Evolutionary conservation across 2,888 invertebrate species (phyloP), one percentile per base, ranked within the genome.

Genomic region (Drosophila differens): DNA sequence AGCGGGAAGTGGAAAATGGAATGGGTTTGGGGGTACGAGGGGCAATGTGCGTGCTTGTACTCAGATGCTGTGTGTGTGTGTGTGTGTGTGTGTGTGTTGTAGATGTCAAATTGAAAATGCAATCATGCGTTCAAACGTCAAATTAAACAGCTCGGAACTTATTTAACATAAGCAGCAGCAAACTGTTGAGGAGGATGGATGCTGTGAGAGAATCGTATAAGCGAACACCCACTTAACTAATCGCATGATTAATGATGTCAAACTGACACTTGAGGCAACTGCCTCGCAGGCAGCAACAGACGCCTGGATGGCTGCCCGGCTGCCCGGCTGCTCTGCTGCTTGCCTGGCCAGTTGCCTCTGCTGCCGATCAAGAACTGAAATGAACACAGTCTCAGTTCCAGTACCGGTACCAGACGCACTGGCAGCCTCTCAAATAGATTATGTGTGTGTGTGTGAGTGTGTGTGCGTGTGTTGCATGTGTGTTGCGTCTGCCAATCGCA

Each of bases 221-320:
- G 63, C 84, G 79, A 91, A 90, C 91, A 82, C 85, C 90, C 91
- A 91, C 89, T 91, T 90, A 91, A 92, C 91, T 91, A 91, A 92
- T 91, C 91, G 91, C 91, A 91, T 91, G 91, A 91, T 91, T 91
- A 92, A 92, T 91, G 91, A 92, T 90, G 90, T 87, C 89, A 89
- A 90, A 89, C 85, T 85, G 88, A 88, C 88, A 89, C 87, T 84
- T 79, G 74, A 77, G 79, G 86, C 79, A 73, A 65, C 75, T 52
- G 70, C 57, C 61, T 53, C 32, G 59, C 35, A 41, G 53, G 65
- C 76, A 60, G 70, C 62, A 57, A 35, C 73, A 54, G 74, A 74
- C 75, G 77, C 79, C 79, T 77, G 59, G 35, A 53, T 79, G 78
- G 76, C 79, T 78, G 79, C 61, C 51, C 63, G 61, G 52, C 28